Evolutionary conservation across 1,140 invertebrate genomes (phyloP).

Genomic region (Drosophila burlai): DNA sequence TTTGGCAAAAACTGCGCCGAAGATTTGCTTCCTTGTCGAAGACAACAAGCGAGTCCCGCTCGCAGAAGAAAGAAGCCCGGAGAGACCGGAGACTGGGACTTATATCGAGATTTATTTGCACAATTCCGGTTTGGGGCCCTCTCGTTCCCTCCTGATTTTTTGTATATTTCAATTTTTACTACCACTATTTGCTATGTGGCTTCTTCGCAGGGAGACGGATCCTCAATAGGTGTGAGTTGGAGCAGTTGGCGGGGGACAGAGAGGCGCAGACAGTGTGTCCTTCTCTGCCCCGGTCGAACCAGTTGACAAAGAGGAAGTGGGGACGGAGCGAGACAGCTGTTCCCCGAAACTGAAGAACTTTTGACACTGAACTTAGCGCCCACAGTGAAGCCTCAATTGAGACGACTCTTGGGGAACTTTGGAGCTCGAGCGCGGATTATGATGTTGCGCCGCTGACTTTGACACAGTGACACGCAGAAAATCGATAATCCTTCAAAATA

Average conservation of each 20-base stretch:
- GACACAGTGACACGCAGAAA: slow-evolving; percentile 80
- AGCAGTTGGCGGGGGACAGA: slow-evolving; percentile 6
- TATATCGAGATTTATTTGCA: slow-evolving; percentile 83
- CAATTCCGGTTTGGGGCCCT: slow-evolving; percentile 77
- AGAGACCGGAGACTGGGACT: slow-evolving; percentile 29
- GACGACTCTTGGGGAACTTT: slow-evolving; percentile 19
- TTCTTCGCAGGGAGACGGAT: slow-evolving; percentile 35
- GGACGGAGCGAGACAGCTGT: slow-evolving; percentile 62
- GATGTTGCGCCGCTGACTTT: slow-evolving; percentile 56
- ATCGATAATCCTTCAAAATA: slow-evolving; percentile 63
- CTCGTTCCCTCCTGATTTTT: slow-evolving; percentile 49
- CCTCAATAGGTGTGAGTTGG: slow-evolving; percentile 42
- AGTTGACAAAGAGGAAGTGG: slow-evolving; percentile 31
- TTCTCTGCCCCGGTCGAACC: slow-evolving; percentile 36
- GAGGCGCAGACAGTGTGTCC: slow-evolving; percentile 14
- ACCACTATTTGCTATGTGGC: slow-evolving; percentile 65
- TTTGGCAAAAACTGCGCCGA: slow-evolving; percentile 56
- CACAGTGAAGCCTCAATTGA: slow-evolving; percentile 44
- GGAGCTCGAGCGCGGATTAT: slow-evolving; percentile 23
- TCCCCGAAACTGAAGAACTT: slow-evolving; percentile 54
- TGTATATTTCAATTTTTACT: slow-evolving; percentile 75
- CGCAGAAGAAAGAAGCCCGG: slow-evolving; percentile 20
- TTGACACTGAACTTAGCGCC: slow-evolving; percentile 73
- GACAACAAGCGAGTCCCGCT: slow-evolving; percentile 20
- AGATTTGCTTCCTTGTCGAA: slow-evolving; percentile 68